These are phyloP conservation scores for Noctilio leporinus DNA, from an alignment of 2,113 vertebrate species.

Conservation along the genomic window DNA sequence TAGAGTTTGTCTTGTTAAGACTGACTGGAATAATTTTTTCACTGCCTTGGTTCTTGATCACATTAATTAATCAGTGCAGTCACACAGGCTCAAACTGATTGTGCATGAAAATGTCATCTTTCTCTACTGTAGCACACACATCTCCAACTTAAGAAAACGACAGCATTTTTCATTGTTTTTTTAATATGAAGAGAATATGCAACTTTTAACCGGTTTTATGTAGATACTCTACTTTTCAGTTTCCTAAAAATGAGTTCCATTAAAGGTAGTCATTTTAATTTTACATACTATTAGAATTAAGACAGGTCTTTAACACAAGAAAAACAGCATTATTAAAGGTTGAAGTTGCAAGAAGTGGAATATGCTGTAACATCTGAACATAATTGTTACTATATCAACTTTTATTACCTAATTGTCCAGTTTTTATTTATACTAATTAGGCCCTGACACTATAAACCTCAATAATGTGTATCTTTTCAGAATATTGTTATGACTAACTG, in stretches of 20 bases:
- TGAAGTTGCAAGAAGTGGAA: not conserved
- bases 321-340: not conserved
- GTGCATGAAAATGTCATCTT: not conserved
- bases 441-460: not conserved
- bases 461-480: not conserved
- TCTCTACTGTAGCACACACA: not conserved
- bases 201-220: not conserved
- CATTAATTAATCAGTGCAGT: not conserved
- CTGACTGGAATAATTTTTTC: not conserved
- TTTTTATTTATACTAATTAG: not conserved
- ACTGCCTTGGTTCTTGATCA: not conserved
- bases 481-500: not conserved
- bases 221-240: not conserved
- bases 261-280: conserved; percentile 14
- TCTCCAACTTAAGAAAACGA: not conserved
- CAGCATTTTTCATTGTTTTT: not conserved
- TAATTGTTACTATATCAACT: not conserved
- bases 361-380: not conserved
- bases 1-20: not conserved
- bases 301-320: not conserved
- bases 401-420: not conserved
- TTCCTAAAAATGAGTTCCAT: not conserved
- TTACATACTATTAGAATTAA: not conserved
- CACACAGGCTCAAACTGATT: not conserved
- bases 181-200: not conserved